Conservation (phyloP, 2,888 invertebrate genomes). For the Coelogynopora nodosa region DNA sequence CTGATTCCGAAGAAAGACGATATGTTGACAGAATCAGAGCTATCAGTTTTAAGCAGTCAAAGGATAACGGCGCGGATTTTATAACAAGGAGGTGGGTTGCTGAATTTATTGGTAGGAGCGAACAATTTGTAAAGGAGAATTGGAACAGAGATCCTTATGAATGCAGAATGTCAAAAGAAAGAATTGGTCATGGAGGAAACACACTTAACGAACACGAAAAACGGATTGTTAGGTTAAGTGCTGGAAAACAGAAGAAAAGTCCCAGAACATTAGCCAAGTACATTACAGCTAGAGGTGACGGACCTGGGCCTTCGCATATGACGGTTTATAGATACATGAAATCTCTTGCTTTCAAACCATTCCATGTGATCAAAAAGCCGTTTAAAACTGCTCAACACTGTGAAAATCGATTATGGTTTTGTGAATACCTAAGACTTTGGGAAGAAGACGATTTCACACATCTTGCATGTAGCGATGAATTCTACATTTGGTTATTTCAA, state of each 20-base stretch:
- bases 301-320: not conserved
- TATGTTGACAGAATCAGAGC: no score
- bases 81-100: no score
- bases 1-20: no score
- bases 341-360: not conserved
- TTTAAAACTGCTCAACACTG: not conserved
- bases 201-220: not conserved
- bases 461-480: not conserved
- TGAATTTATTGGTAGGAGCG: not conserved
- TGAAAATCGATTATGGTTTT: constrained; percentile 18
- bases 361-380: not conserved
- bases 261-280: not conserved
- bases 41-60: no score
- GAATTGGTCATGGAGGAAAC: not conserved
- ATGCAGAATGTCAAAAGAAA: not conserved
- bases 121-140: not conserved
- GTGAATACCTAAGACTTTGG: not conserved
- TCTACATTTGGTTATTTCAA: no score
- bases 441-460: not conserved
- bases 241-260: not conserved
- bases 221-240: not conserved
- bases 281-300: not conserved
- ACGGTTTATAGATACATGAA: not conserved
- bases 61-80: no score
- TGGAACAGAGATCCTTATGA: not conserved